Evolutionary conservation across 2,888 invertebrate species (phyloP).

Genomic region (Asteroscopus sphinx): DNA sequence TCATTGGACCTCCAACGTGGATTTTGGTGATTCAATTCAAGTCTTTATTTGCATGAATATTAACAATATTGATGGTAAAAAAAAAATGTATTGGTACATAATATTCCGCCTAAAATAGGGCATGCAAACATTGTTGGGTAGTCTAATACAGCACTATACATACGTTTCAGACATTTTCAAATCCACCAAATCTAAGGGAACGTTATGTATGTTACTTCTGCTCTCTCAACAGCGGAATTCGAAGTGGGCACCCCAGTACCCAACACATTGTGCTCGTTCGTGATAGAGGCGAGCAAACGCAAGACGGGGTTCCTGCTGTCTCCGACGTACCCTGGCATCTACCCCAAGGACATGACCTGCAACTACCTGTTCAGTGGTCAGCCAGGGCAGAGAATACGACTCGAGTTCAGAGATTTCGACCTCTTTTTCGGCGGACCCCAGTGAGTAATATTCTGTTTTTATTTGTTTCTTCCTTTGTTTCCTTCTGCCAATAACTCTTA

Average conservation of each 20-base stretch:
- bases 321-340: slow-evolving; percentile 99
- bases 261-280: slow-evolving; percentile 96
- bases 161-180: too few species aligned
- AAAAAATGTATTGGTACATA: too few species aligned
- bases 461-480: too few species aligned
- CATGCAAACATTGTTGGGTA: too few species aligned
- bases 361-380: slow-evolving; percentile 97
- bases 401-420: slow-evolving; percentile 99
- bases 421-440: slow-evolving; percentile 99
- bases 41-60: too few species aligned
- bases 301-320: slow-evolving; percentile 97
- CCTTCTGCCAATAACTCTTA: too few species aligned
- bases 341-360: slow-evolving; percentile 98
- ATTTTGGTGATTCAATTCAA: too few species aligned
- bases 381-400: slow-evolving; percentile 96
- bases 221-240: slow-evolving; percentile 93
- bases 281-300: slow-evolving; percentile 93
- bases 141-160: too few species aligned
- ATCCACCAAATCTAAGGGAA: too few species aligned
- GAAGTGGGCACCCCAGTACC: slow-evolving; percentile 97
- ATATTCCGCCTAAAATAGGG: too few species aligned
- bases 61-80: too few species aligned
- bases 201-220: neutral
- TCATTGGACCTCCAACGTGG: too few species aligned
- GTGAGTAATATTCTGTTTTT: slow-evolving; percentile 90